These are phyloP conservation scores for Sitta europaea DNA, from an alignment of 2,113 vertebrate species.

Conservation along the genomic window DNA sequence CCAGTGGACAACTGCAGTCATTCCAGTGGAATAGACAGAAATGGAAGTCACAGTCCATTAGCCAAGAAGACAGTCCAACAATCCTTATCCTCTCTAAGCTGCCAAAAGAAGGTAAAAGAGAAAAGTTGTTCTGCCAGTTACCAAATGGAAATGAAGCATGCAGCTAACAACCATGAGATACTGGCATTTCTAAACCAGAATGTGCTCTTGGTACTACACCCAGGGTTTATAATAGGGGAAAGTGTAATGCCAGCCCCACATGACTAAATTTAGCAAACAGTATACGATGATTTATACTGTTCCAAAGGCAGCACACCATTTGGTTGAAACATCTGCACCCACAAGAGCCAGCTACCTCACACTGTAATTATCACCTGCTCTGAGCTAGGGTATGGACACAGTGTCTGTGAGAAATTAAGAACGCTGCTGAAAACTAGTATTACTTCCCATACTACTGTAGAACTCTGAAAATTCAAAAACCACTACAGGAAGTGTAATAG, in stretches of 20 bases:
- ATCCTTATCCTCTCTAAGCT: neutral
- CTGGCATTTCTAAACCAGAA: neutral
- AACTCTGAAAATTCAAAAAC: neutral
- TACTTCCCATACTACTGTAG: neutral
- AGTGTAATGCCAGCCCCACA: neutral
- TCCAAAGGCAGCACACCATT: neutral
- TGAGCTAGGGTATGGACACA: neutral
- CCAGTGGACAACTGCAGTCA: neutral
- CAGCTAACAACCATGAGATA: neutral
- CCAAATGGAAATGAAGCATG: neutral
- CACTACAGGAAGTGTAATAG: neutral
- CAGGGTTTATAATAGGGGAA: neutral
- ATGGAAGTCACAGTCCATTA: neutral
- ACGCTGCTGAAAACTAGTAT: neutral
- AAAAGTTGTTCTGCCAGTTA: neutral
- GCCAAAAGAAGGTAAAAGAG: neutral
- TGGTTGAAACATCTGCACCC: neutral
- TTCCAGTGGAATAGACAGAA: neutral
- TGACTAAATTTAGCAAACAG: neutral
- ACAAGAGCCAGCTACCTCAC: neutral
- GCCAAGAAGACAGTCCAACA: neutral
- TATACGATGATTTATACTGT: fast-evolving
- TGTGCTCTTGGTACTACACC: neutral
- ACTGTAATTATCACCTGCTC: neutral
- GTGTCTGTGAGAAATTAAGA: neutral